Evolutionary conservation across 2,888 invertebrate species (phyloP).

Genomic region (Lomographa bimaculata): DNA sequence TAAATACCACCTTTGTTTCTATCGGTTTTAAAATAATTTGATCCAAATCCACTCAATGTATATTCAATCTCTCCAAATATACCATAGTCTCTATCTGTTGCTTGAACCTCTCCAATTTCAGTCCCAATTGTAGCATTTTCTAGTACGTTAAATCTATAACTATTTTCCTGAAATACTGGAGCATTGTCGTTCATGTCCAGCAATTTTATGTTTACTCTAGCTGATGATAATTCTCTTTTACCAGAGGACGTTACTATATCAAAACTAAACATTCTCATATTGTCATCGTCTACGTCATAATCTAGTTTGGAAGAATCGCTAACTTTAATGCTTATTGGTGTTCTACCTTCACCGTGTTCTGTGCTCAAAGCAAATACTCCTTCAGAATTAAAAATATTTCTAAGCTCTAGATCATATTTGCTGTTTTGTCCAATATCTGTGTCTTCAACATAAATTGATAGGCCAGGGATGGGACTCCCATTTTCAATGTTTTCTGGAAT

Average conservation of each 20-base stretch:
- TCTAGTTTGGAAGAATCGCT: conserved; percentile 86
- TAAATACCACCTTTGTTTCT: conserved; percentile 86
- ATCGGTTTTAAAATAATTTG: conserved; percentile 89
- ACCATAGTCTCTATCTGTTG: conserved; percentile 89
- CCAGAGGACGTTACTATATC: conserved; percentile 86
- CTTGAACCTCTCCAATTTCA: conserved; percentile 86
- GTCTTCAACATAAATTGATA: conserved; percentile 89
- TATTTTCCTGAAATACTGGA: conserved; percentile 86
- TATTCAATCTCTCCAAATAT: conserved; percentile 89
- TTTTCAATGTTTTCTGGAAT: conserved; percentile 90
- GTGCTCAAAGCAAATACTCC: conserved; percentile 86
- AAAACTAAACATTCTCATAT: conserved; percentile 85
- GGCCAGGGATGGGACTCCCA: conserved; percentile 87
- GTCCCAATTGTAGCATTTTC: conserved; percentile 86
- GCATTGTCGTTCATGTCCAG: conserved; percentile 92
- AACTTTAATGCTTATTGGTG: conserved; percentile 89
- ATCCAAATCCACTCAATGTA: conserved; percentile 90
- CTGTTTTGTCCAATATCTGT: conserved; percentile 89
- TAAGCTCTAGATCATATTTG: conserved; percentile 85
- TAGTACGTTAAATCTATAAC: conserved; percentile 86
- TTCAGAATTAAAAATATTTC: conserved; percentile 83
- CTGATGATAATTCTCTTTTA: conserved; percentile 81
- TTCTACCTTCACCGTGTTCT: conserved; percentile 87
- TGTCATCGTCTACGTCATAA: conserved; percentile 86
- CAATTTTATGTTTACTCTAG: conserved; percentile 85